A percentile compares a stretch with the other conserved stretches of the same genome.
Conservation (phyloP, 2,888 invertebrate genomes). For the Ariolimax columbianus region DNA sequence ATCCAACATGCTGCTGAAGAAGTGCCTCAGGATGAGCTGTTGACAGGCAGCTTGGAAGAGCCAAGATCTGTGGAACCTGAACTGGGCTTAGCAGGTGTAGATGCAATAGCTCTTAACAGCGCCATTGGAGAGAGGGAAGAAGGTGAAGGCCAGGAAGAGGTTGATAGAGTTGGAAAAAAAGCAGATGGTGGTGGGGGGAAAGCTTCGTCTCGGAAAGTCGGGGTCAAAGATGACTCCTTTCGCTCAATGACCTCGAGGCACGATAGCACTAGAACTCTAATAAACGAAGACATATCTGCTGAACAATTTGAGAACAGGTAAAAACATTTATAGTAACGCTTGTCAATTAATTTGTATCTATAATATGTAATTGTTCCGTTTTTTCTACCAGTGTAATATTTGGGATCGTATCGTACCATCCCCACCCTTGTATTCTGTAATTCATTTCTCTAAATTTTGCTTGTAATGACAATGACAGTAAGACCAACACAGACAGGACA, state of each 20-base stretch:
- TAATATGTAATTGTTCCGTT: too few species aligned
- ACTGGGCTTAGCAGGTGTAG: constrained; percentile 4
- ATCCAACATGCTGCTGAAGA: not conserved
- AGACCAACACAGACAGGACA: too few species aligned
- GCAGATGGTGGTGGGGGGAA: not conserved
- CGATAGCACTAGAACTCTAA: constrained; percentile 35
- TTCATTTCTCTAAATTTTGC: too few species aligned
- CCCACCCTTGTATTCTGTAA: too few species aligned
- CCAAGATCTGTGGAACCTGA: constrained; percentile 16
- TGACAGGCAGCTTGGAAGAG: constrained; percentile 20
- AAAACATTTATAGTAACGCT: not conserved
- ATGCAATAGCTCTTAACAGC: not conserved
- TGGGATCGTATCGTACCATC: too few species aligned
- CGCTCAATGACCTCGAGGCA: not conserved
- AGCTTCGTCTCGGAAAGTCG: not conserved
- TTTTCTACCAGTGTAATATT: too few species aligned
- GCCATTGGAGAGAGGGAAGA: constrained; percentile 48
- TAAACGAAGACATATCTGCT: constrained; percentile 10
- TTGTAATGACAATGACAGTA: too few species aligned
- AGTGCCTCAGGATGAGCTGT: not conserved
- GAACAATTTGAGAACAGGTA: constrained; percentile 35
- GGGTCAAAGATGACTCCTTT: not conserved
- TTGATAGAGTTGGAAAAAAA: not conserved
- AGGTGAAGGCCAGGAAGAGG: constrained; percentile 46
- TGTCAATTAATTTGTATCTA: too few species aligned